These are phyloP conservation scores for Diloba caeruleocephala DNA, from an alignment of 2,888 invertebrate genomes.

Conservation along the genomic window DNA sequence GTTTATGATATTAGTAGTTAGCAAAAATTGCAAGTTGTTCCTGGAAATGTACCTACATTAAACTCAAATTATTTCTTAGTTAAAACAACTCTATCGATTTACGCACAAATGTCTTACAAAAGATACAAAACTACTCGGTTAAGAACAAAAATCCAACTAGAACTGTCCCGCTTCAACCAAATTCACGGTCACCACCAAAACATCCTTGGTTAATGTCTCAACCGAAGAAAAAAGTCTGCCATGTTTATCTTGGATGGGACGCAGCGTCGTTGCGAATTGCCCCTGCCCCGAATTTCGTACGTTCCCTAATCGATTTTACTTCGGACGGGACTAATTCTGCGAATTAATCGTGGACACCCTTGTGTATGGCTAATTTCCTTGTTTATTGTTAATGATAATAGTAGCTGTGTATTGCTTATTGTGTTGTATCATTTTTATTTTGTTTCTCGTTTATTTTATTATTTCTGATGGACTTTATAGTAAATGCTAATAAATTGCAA, in stretches of 20 bases:
- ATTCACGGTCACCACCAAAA: constrained; percentile 67
- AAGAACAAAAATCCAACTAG: constrained; percentile 12
- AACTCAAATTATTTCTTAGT: too few relatives aligned
- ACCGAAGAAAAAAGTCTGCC: constrained; percentile 85
- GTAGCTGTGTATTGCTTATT: constrained; percentile 66
- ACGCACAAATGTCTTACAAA: too few relatives aligned
- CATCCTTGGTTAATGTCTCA: constrained; percentile 89
- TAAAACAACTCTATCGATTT: too few relatives aligned
- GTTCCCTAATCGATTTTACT: constrained; percentile 85
- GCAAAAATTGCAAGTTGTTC: too few relatives aligned
- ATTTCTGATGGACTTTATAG: too few relatives aligned
- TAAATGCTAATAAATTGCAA: too few relatives aligned
- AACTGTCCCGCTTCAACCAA: constrained; percentile 39
- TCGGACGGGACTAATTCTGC: constrained; percentile 85
- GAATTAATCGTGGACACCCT: constrained; percentile 88
- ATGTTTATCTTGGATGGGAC: constrained; percentile 87
- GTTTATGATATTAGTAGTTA: too few relatives aligned
- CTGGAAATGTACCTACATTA: background rate
- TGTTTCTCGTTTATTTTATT: too few relatives aligned
- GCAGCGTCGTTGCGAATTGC: constrained; percentile 78
- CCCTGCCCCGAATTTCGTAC: constrained; percentile 64
- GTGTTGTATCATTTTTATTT: constrained; percentile 40
- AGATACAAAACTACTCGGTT: background rate
- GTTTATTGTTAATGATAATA: constrained; percentile 77
- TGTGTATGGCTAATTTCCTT: constrained; percentile 83